Percentiles rank a stretch among this genome's conserved stretches.
These are phyloP conservation scores for Scaptomyza flava DNA, from an alignment of 2,888 invertebrate species.

Conservation along the genomic window DNA sequence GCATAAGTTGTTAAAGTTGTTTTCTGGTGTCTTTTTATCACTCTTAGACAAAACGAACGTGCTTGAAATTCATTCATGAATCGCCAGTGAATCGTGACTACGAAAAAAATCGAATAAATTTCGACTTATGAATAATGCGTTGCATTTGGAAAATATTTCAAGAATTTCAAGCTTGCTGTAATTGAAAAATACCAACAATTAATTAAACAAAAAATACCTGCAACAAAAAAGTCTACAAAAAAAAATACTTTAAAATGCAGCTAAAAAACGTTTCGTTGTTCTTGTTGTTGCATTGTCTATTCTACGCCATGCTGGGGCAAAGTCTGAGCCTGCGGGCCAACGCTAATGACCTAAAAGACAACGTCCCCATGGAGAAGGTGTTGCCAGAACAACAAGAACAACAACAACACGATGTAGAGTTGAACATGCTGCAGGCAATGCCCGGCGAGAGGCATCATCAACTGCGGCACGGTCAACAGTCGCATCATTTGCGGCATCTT, in stretches of 20 bases:
- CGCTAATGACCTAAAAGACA: slow-evolving; percentile 61
- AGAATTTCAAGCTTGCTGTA: slow-evolving; percentile 1
- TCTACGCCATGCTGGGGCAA: slow-evolving; percentile 1
- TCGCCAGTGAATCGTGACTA: background rate
- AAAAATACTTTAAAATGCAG: slow-evolving; percentile 41
- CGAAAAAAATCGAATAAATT: background rate
- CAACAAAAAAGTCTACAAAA: background rate
- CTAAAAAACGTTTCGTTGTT: slow-evolving; percentile 14
- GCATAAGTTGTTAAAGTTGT: background rate
- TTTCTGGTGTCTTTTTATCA: no score
- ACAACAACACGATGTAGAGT: slow-evolving; percentile 45
- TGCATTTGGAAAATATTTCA: background rate
- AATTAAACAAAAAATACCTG: background rate
- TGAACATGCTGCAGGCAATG: slow-evolving; percentile 22
- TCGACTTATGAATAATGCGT: background rate
- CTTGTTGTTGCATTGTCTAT: background rate
- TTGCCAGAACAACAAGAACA: slow-evolving; percentile 28
- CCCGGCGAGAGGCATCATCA: slow-evolving; percentile 15
- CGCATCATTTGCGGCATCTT: slow-evolving; percentile 51
- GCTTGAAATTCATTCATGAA: slow-evolving; percentile 7
- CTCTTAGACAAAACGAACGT: background rate
- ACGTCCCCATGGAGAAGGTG: slow-evolving; percentile 50
- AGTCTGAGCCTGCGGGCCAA: slow-evolving; percentile 25
- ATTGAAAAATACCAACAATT: slow-evolving; percentile 9
- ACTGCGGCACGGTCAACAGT: slow-evolving; percentile 42